Conservation (phyloP, 2,113 vertebrate genomes). For the Thalassarche chlororhynchos region DNA sequence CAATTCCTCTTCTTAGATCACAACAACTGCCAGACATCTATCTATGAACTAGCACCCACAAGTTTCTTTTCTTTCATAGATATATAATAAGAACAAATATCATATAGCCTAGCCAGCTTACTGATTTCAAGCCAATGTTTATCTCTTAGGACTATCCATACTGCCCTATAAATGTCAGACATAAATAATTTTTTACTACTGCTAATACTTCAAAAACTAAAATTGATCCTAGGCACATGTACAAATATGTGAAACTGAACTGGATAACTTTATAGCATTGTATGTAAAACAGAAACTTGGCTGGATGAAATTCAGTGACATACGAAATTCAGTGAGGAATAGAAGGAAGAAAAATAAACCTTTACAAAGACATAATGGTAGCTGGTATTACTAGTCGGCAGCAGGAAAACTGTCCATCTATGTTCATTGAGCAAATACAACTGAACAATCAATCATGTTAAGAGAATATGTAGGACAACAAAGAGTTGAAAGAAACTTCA, state of each 20-base stretch:
- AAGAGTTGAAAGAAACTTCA: background rate
- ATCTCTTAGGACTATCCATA: background rate
- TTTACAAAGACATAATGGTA: background rate
- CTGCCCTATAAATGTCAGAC: background rate
- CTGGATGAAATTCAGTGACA: background rate
- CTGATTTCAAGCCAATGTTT: background rate
- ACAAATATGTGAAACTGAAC: background rate
- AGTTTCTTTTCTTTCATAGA: background rate
- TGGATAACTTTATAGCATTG: background rate
- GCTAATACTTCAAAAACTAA: background rate
- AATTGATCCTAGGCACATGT: background rate
- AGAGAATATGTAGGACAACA: background rate
- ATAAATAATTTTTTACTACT: background rate
- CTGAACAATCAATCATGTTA: background rate
- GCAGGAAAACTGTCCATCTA: background rate
- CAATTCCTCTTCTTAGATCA: background rate
- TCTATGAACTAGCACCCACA: background rate
- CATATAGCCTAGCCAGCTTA: background rate
- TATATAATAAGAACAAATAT: background rate
- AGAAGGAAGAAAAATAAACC: background rate
- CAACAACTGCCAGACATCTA: background rate
- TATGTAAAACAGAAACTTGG: background rate
- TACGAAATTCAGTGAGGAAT: background rate
- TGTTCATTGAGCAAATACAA: background rate
- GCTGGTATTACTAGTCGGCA: background rate